Percentiles rank a stretch among this genome's conserved stretches.
Conservation (phyloP, 2,113 vertebrate genomes). For the Ochotona curzoniae region DNA sequence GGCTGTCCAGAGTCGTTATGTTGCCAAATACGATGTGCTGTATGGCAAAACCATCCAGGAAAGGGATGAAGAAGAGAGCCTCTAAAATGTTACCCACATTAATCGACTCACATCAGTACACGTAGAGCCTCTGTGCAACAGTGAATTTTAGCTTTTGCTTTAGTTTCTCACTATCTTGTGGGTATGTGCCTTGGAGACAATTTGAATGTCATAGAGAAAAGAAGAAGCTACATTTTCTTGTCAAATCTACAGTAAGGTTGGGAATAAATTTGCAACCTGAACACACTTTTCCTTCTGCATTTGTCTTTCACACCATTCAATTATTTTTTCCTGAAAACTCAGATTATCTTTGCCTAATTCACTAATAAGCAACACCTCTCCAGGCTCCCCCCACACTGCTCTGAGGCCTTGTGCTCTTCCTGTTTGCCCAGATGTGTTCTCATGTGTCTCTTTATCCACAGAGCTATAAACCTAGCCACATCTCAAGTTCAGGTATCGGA, state of each 20-base stretch:
- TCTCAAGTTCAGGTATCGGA: not conserved
- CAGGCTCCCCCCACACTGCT: not conserved
- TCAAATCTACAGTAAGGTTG: not conserved
- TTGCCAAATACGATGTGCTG: no score
- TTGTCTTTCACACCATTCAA: slow-evolving; percentile 3
- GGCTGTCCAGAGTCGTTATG: no score
- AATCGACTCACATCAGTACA: not conserved
- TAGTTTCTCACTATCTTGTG: rapidly evolving
- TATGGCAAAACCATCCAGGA: not conserved
- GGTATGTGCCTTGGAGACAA: not conserved
- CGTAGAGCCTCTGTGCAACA: not conserved
- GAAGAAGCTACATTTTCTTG: not conserved
- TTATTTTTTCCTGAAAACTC: not conserved
- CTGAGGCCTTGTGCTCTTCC: not conserved
- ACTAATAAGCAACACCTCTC: not conserved
- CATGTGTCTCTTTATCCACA: not conserved
- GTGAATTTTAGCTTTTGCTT: not conserved
- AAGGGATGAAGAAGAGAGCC: not conserved
- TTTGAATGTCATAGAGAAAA: not conserved
- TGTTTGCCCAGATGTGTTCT: not conserved
- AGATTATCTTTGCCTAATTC: slow-evolving; percentile 9
- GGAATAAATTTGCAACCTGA: not conserved
- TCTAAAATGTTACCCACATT: not conserved
- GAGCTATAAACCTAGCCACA: not conserved
- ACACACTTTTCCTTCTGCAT: not conserved